These are phyloP conservation scores for Pteronotus mesoamericanus DNA, from an alignment of 2,797 vertebrate species.

Conservation along the genomic window DNA sequence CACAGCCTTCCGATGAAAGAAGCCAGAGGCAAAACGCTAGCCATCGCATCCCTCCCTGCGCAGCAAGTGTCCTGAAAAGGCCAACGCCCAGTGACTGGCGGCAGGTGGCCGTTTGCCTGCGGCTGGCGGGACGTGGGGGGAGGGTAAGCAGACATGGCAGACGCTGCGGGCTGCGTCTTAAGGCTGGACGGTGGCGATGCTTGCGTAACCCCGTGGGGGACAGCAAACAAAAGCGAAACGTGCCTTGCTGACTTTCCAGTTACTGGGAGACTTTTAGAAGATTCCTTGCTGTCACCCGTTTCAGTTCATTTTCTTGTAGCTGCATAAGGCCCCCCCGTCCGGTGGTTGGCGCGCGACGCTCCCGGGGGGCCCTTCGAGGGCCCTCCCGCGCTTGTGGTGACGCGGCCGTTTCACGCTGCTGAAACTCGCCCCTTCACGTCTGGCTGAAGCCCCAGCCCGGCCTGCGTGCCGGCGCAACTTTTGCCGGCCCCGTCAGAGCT, in stretches of 20 bases:
- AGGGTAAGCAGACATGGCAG: fast-evolving
- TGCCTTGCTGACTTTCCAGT: background rate
- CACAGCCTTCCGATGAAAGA: fast-evolving
- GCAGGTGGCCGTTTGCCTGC: fast-evolving
- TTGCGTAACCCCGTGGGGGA: background rate
- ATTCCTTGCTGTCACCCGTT: background rate
- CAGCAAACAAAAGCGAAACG: background rate
- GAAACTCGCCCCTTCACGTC: no score
- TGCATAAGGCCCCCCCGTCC: no score
- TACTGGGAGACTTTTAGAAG: background rate
- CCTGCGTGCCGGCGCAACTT: no score
- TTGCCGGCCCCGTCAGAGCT: no score
- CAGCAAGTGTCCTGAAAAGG: no score
- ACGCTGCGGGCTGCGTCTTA: fast-evolving
- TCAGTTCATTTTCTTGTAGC: no score
- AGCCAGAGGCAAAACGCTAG: background rate
- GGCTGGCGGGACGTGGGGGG: fast-evolving
- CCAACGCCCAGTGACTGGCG: background rate
- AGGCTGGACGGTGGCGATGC: fast-evolving
- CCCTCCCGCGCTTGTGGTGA: no score
- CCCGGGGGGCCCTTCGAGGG: no score
- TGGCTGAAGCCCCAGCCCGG: no score
- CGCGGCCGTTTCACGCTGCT: no score
- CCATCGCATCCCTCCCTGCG: fast-evolving
- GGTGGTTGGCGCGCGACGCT: background rate